Percentiles rank a stretch among this genome's conserved stretches.
Conservation (phyloP, 2,888 invertebrate species). For the Antheraea assamensis region DNA sequence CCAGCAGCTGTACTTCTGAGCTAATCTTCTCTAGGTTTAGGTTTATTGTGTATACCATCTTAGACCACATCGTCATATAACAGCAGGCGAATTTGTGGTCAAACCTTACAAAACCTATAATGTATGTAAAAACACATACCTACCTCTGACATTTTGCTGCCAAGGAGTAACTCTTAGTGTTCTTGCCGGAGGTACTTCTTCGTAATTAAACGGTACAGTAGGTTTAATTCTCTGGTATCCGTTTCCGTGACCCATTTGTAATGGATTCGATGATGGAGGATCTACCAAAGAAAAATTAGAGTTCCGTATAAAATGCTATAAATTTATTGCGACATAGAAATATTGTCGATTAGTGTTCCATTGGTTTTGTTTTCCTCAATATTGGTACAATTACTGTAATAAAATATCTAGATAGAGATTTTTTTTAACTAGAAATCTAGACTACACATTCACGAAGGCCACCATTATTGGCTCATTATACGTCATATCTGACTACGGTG, state of each 20-base stretch:
- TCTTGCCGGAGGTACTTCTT: slow-evolving; percentile 52
- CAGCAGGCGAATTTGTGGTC: no score
- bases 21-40: no score
- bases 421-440: no score
- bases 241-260: slow-evolving; percentile 24
- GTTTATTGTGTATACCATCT: no score
- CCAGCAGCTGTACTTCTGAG: no score
- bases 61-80: no score
- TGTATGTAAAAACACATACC: not conserved
- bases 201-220: slow-evolving; percentile 61
- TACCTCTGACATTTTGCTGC: slow-evolving; percentile 45
- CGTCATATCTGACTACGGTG: no score
- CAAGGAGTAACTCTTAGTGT: slow-evolving; percentile 51
- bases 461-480: no score
- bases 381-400: not conserved
- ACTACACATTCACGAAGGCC: no score
- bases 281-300: slow-evolving; percentile 25
- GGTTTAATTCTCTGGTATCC: slow-evolving; percentile 71
- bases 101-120: no score
- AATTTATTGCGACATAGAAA: not conserved
- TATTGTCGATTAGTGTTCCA: not conserved
- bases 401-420: no score
- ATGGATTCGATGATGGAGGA: slow-evolving; percentile 20
- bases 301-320: not conserved
- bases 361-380: not conserved